phyloP scores from a whole-genome alignment of 2,797 vertebrate genomes.

The Varecia variegata region DNA sequence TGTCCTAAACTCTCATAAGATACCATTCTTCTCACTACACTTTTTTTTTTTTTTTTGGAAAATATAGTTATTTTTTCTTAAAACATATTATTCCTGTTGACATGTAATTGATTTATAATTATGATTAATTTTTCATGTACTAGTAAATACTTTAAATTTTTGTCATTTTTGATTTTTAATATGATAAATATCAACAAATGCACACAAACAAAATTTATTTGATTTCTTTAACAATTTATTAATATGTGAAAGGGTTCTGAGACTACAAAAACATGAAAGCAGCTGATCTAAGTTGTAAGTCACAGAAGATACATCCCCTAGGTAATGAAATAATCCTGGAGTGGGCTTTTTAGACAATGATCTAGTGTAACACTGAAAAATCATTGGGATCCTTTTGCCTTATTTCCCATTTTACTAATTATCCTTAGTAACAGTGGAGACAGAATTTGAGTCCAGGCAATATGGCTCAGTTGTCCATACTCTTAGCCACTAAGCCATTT shows the following conservation, averaged over 20 bases:
- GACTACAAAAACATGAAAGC: not conserved
- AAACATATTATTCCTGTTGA: not conserved
- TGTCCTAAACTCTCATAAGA: not conserved
- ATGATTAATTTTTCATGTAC: not conserved
- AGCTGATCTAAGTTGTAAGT: not conserved
- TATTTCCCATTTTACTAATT: not conserved
- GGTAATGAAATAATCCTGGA: not conserved
- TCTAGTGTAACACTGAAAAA: not conserved
- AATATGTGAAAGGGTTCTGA: not conserved
- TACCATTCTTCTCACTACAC: not conserved
- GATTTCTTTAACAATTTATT: not conserved
- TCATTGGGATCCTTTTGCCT: not conserved
- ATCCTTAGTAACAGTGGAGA: not conserved
- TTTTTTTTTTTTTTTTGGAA: not conserved
- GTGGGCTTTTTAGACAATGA: not conserved
- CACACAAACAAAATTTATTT: not conserved
- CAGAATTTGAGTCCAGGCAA: not conserved
- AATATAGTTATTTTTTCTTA: not conserved
- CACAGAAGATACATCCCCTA: not conserved
- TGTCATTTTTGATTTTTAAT: conserved; percentile 4
- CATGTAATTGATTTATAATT: not conserved
- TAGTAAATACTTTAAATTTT: not conserved
- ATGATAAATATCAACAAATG: not conserved
- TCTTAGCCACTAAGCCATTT: not conserved
- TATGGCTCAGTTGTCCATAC: not conserved